phyloP scores from a whole-genome alignment of 1,140 invertebrate species.

The Drosophila athabasca region DNA sequence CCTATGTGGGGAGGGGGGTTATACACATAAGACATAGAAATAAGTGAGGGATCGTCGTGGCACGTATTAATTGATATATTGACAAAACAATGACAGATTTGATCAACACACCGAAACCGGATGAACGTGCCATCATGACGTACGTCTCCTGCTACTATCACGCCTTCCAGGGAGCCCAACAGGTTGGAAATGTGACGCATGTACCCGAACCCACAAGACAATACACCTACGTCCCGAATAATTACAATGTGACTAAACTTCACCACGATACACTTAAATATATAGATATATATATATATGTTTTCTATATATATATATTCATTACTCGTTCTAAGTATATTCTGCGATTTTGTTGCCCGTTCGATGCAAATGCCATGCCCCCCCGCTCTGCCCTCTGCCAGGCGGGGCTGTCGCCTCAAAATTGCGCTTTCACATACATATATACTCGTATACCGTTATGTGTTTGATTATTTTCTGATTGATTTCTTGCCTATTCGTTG shows the following conservation, averaged over 20 bases:
- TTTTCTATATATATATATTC: constrained; percentile 42
- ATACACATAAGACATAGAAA: too few relatives aligned
- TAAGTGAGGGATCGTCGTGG: constrained; percentile 5
- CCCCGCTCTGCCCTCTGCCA: too few relatives aligned
- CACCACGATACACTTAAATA: constrained; percentile 83
- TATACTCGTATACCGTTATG: constrained; percentile 7
- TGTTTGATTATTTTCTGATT: constrained; percentile 12
- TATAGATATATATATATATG: constrained; percentile 49
- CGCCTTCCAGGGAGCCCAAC: constrained; percentile 98
- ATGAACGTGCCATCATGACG: constrained; percentile 99
- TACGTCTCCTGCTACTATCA: constrained; percentile 99
- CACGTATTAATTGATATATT: constrained; percentile 17
- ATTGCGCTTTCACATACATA: constrained; percentile 21
- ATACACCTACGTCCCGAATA: constrained; percentile 84
- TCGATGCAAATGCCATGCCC: constrained; percentile 10
- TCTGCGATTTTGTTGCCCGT: constrained; percentile 45
- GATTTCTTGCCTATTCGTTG: constrained; percentile 8
- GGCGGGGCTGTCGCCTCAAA: constrained; percentile 39
- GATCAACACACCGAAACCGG: constrained; percentile 98
- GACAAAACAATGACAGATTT: constrained; percentile 89
- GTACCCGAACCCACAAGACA: constrained; percentile 84
- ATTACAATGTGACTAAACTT: constrained; percentile 84
- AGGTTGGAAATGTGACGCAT: constrained; percentile 90
- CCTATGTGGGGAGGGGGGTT: too few relatives aligned
- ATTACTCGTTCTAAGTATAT: constrained; percentile 56